Percentiles rank a stretch among this genome's conserved stretches.
Conservation (phyloP, 1,140 invertebrate species). For the Caerostris darwini region DNA sequence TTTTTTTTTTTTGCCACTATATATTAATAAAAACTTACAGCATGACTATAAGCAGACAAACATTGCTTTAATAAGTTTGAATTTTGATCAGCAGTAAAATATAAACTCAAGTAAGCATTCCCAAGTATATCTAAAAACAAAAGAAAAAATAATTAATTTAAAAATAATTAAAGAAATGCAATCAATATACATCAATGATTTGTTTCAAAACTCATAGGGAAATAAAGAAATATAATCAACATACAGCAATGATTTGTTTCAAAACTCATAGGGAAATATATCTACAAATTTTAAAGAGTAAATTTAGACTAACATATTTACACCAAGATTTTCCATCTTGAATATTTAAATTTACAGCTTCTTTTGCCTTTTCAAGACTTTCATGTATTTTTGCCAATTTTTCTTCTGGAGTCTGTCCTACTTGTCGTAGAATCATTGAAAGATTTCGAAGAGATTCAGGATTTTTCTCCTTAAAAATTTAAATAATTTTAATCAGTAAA, state of each 20-base stretch:
- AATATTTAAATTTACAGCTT: constrained; percentile 90
- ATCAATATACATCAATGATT: too few relatives aligned
- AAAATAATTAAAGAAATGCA: too few relatives aligned
- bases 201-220: neutral
- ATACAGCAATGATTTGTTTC: too few relatives aligned
- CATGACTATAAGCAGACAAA: constrained; percentile 91
- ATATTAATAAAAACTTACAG: constrained; percentile 84
- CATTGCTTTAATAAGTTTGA: constrained; percentile 88
- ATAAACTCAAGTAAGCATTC: constrained; percentile 92
- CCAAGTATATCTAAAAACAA: constrained; percentile 86
- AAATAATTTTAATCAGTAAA: neutral
- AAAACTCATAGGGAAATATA: neutral
- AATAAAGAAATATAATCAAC: neutral
- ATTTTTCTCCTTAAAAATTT: constrained; percentile 86
- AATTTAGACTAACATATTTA: constrained; percentile 62
- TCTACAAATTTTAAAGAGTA: neutral
- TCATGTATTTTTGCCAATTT: constrained; percentile 86
- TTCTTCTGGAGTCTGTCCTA: constrained; percentile 84
- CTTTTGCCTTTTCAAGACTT: constrained; percentile 90
- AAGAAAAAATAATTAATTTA: neutral
- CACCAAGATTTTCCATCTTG: constrained; percentile 92
- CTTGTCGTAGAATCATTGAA: constrained; percentile 91
- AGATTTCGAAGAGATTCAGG: constrained; percentile 90
- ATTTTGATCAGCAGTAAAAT: constrained; percentile 89
- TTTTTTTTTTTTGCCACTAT: neutral